Conservation (phyloP, 2,113 vertebrate species). For the Colius striatus region DNA sequence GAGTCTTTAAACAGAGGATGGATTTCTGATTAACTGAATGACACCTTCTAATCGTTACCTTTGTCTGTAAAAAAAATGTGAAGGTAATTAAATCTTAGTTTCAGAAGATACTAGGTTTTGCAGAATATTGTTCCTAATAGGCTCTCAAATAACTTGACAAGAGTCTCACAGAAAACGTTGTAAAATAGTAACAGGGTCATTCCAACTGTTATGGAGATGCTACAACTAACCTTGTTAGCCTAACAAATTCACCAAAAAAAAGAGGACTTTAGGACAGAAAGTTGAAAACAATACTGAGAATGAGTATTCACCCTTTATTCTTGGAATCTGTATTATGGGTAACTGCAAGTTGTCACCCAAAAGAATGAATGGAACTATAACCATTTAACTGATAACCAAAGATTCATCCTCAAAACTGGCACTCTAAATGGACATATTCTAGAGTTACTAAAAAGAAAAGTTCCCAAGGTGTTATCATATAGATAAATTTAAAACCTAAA, state of each 20-base stretch:
- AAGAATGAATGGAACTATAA: background rate
- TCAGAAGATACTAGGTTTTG: background rate
- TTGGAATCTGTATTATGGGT: background rate
- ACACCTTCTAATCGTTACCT: background rate
- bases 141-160: background rate
- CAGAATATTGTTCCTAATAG: background rate
- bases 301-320: background rate
- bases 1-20: background rate
- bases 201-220: background rate
- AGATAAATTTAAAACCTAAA: background rate
- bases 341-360: background rate
- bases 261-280: background rate
- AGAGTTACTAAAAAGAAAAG: background rate
- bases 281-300: background rate
- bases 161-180: background rate
- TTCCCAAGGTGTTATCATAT: background rate
- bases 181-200: background rate
- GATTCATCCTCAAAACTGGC: background rate
- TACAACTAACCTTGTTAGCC: background rate
- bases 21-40: background rate
- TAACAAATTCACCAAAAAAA: background rate
- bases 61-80: constrained; percentile 3
- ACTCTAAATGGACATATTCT: background rate
- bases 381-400: background rate
- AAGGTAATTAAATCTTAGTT: background rate